Evolutionary conservation across 2,888 invertebrate genomes (phyloP).

Genomic region (Agonopterix subpropinquella): DNA sequence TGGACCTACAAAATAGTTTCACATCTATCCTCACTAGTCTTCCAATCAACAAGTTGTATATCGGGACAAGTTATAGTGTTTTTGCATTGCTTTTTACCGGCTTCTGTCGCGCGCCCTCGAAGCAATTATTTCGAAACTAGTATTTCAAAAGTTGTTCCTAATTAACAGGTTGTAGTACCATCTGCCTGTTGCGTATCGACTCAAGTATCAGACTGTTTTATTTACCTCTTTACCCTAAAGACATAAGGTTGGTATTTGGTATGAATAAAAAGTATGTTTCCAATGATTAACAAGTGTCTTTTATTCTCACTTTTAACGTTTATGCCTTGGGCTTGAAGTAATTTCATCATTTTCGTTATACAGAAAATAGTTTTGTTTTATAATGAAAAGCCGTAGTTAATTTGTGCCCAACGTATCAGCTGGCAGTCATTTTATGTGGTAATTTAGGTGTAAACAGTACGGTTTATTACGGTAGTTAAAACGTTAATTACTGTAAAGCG

Average conservation of each 20-base stretch:
- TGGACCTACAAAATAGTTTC: not conserved
- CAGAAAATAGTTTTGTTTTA: too few relatives aligned
- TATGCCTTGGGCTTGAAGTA: slow-evolving; percentile 15
- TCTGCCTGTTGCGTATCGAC: slow-evolving; percentile 32
- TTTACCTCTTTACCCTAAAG: slow-evolving; percentile 4
- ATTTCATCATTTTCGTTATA: too few relatives aligned
- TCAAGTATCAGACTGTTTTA: slow-evolving; percentile 4
- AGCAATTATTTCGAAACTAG: slow-evolving; percentile 58
- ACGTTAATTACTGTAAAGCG: not conserved
- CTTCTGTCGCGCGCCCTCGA: slow-evolving; percentile 47
- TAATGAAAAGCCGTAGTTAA: not conserved
- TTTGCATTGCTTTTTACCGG: slow-evolving; percentile 39
- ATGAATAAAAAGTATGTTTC: not conserved
- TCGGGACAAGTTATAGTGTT: slow-evolving; percentile 29
- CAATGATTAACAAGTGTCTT: slow-evolving; percentile 37
- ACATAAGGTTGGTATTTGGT: slow-evolving; percentile 10
- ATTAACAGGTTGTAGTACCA: slow-evolving; percentile 56
- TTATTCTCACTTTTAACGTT: slow-evolving; percentile 29
- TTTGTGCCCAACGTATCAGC: not conserved
- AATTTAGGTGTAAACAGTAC: not conserved
- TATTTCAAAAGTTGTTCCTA: slow-evolving; percentile 51
- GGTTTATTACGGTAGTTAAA: not conserved
- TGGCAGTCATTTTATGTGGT: not conserved
- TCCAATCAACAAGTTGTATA: slow-evolving; percentile 40
- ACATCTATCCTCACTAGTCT: not conserved